phyloP scores from a whole-genome alignment of 2,888 invertebrate genomes.

The Dioctria linearis region DNA sequence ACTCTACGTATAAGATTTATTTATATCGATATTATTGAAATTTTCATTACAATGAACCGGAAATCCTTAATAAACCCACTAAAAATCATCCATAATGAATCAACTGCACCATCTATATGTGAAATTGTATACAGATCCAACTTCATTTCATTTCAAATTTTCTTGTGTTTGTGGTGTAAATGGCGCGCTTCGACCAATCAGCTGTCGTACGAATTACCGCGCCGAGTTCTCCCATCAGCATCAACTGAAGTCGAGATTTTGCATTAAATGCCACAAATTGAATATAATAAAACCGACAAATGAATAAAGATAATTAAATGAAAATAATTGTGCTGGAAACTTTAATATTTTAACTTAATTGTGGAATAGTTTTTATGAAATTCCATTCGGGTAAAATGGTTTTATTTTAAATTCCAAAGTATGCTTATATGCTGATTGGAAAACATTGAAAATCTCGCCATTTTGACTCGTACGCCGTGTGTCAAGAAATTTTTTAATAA shows the following conservation, averaged over 20 bases:
- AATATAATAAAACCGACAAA: slow-evolving; percentile 41
- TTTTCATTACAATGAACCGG: not conserved
- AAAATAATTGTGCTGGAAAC: slow-evolving; percentile 44
- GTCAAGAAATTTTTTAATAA: slow-evolving; percentile 52
- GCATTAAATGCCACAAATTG: slow-evolving; percentile 57
- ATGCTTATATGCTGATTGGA: slow-evolving; percentile 55
- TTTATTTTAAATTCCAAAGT: slow-evolving; percentile 55
- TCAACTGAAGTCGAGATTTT: slow-evolving; percentile 56
- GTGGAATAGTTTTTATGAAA: slow-evolving; percentile 54
- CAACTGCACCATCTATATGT: slow-evolving; percentile 52
- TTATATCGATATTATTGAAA: too few relatives aligned
- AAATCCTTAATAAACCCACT: not conserved
- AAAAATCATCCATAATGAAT: not conserved
- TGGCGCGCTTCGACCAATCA: slow-evolving; percentile 64
- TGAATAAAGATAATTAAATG: slow-evolving; percentile 34
- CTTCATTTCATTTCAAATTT: slow-evolving; percentile 41
- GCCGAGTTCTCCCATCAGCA: slow-evolving; percentile 56
- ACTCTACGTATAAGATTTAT: too few relatives aligned
- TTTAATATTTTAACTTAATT: slow-evolving; percentile 52
- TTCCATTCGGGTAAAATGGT: slow-evolving; percentile 41
- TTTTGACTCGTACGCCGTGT: slow-evolving; percentile 57
- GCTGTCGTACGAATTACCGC: slow-evolving; percentile 62
- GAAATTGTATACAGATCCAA: slow-evolving; percentile 50
- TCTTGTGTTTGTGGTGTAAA: slow-evolving; percentile 57
- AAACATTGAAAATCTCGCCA: slow-evolving; percentile 57